phyloP scores from a whole-genome alignment of 2,888 invertebrate species.

The Neoitamus cyanurus region DNA sequence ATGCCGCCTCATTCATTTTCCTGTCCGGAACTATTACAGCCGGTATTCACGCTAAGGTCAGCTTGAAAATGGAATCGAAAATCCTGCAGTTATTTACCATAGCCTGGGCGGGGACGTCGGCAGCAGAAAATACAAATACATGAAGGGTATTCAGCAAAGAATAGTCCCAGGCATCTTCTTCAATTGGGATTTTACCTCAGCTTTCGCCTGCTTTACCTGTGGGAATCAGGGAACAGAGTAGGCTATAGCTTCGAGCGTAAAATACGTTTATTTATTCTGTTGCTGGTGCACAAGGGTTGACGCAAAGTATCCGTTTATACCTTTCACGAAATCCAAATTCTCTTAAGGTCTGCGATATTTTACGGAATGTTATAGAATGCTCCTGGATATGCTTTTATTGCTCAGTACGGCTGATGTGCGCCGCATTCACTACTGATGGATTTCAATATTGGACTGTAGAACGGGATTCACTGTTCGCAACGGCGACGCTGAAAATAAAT shows the following conservation, averaged over 20 bases:
- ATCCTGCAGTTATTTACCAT: slow-evolving; percentile 15
- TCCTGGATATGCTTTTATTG: slow-evolving; percentile 2
- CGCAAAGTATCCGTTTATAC: not conserved
- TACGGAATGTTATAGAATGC: slow-evolving; percentile 13
- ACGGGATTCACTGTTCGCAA: not conserved
- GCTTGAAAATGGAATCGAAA: not conserved
- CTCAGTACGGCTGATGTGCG: not conserved
- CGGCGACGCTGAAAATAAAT: not conserved
- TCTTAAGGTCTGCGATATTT: slow-evolving; percentile 9
- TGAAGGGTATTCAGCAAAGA: not conserved
- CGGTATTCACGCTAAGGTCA: not conserved
- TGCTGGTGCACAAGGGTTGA: slow-evolving; percentile 2
- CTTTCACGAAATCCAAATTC: not conserved
- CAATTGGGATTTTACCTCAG: not conserved
- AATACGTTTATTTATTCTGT: not conserved
- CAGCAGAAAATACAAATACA: not conserved
- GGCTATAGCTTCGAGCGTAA: not conserved
- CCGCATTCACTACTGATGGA: not conserved
- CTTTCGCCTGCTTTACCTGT: not conserved
- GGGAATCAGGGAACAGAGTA: not conserved
- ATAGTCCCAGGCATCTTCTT: not conserved
- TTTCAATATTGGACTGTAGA: not conserved
- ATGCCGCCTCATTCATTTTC: not conserved
- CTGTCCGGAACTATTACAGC: not conserved
- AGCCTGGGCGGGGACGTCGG: not conserved